Evolutionary conservation across 2,113 vertebrate genomes (phyloP).

Genomic region (Phoxinus phoxinus): DNA sequence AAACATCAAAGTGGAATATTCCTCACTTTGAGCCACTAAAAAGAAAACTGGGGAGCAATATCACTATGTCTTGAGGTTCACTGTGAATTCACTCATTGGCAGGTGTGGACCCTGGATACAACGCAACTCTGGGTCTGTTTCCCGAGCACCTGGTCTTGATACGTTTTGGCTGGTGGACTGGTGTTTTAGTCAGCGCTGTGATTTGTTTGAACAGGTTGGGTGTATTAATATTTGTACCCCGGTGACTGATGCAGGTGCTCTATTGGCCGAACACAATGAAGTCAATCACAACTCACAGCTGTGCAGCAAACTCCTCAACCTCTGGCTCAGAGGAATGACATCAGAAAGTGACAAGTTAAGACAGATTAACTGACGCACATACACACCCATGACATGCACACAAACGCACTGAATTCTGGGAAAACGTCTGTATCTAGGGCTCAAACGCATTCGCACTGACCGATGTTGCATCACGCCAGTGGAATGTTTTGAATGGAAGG

Average conservation of each 20-base stretch:
- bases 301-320: not conserved
- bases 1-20: not conserved
- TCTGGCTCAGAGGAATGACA: slow-evolving; percentile 25
- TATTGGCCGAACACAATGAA: not conserved
- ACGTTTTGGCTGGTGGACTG: slow-evolving; percentile 18
- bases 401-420: slow-evolving; percentile 22
- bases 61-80: not conserved
- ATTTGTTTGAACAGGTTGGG: slow-evolving; percentile 40
- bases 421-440: not conserved
- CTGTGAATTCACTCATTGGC: not conserved
- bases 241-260: slow-evolving; percentile 36
- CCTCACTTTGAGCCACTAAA: not conserved
- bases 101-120: slow-evolving; percentile 15
- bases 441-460: not conserved
- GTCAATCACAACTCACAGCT: slow-evolving; percentile 17
- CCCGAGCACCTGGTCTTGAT: slow-evolving; percentile 16
- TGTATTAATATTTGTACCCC: slow-evolving; percentile 36
- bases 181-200: slow-evolving; percentile 18
- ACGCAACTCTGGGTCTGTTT: not conserved
- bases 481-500: slow-evolving; percentile 26
- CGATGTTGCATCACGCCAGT: not conserved
- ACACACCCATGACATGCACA: not conserved
- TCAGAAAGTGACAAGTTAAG: not conserved
- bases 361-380: slow-evolving; percentile 8
- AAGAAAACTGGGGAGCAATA: not conserved